Percentiles rank a stretch among this genome's conserved stretches.
phyloP scores from a whole-genome alignment of 2,888 invertebrate species.

The Polyommatus iphigenia region DNA sequence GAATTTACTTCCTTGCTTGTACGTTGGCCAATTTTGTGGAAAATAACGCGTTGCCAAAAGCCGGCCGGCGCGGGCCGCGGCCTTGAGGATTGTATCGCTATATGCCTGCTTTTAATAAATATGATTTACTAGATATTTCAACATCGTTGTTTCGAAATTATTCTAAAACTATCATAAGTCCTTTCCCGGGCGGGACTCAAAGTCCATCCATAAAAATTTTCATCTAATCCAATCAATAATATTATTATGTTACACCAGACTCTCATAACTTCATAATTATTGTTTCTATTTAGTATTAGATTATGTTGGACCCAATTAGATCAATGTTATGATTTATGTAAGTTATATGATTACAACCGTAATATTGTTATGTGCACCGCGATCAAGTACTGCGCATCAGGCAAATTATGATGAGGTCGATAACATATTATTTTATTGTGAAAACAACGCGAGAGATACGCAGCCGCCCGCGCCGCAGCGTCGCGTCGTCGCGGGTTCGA shows the following conservation, averaged over 20 bases:
- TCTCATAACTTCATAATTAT: too few species aligned
- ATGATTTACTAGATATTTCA: not conserved
- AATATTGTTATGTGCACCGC: not conserved
- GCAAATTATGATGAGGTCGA: not conserved
- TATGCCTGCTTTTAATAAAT: not conserved
- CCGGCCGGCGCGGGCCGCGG: not conserved
- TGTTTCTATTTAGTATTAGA: not conserved
- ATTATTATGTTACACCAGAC: too few species aligned
- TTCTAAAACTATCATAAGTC: too few species aligned
- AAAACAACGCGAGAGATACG: not conserved
- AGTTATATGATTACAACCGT: not conserved
- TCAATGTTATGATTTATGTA: not conserved
- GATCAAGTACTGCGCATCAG: conserved; percentile 3
- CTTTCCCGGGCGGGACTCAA: too few species aligned
- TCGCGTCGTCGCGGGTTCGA: not conserved
- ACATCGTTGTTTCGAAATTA: not conserved
- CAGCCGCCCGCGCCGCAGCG: not conserved
- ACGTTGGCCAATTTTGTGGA: not conserved
- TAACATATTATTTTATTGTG: not conserved
- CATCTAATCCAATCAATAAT: too few species aligned
- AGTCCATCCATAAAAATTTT: too few species aligned
- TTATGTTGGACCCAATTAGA: not conserved
- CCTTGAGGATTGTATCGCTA: not conserved
- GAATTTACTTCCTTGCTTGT: not conserved
- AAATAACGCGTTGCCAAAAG: conserved; percentile 4